Evolutionary conservation across 2,113 vertebrate species (phyloP).

Genomic region (Phoxinus phoxinus): DNA sequence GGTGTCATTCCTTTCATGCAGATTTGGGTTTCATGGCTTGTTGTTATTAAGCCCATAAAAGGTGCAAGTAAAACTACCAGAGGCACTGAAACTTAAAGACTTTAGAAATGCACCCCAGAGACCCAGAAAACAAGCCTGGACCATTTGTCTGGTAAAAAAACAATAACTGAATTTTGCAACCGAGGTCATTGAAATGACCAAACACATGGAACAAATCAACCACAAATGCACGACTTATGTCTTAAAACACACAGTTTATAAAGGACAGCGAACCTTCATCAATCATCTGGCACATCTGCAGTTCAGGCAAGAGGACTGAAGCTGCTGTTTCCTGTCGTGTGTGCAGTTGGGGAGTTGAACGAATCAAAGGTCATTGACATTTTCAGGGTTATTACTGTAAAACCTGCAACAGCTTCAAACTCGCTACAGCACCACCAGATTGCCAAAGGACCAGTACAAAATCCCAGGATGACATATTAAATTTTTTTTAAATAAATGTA

Average conservation of each 20-base stretch:
- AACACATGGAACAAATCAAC: slow-evolving; percentile 24
- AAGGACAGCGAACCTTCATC: not conserved
- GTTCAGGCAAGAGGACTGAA: not conserved
- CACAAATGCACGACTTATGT: not conserved
- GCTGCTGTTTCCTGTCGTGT: not conserved
- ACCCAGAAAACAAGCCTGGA: too few relatives aligned
- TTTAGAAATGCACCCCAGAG: not conserved
- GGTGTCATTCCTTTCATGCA: not conserved
- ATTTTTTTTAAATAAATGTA: too few relatives aligned
- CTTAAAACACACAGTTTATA: not conserved
- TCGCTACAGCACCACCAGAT: not conserved
- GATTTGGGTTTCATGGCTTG: not conserved
- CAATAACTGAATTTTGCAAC: not conserved
- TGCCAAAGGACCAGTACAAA: too few relatives aligned
- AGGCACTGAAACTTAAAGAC: not conserved
- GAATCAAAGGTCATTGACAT: not conserved
- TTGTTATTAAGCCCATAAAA: not conserved
- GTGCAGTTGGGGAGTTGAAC: not conserved
- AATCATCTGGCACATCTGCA: not conserved
- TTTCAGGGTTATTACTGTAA: not conserved
- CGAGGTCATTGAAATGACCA: not conserved
- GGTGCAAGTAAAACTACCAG: not conserved
- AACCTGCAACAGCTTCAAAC: not conserved
- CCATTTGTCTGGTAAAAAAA: not conserved
- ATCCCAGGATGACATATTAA: too few relatives aligned